These are phyloP conservation scores for Chrysotoxum bicinctum DNA, from an alignment of 2,888 invertebrate genomes.

Conservation along the genomic window DNA sequence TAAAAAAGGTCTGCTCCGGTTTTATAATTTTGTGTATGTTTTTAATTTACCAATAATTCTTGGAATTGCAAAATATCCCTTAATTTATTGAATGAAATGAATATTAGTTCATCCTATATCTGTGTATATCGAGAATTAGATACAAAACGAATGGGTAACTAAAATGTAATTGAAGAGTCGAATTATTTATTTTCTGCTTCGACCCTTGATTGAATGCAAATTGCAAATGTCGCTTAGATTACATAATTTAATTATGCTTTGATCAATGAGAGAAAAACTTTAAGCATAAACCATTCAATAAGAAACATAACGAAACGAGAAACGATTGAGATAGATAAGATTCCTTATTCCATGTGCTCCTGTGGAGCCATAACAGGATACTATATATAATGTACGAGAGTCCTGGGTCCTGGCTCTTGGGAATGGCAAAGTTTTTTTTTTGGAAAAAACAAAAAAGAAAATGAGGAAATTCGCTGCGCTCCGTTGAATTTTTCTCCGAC, in stretches of 20 bases:
- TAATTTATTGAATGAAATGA: not conserved
- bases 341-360: not conserved
- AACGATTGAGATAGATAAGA: slow-evolving; percentile 24
- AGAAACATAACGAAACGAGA: slow-evolving; percentile 48
- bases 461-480: slow-evolving; percentile 45
- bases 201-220: slow-evolving; percentile 61
- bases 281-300: slow-evolving; percentile 55
- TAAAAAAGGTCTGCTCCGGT: not conserved
- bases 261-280: slow-evolving; percentile 64
- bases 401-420: not conserved
- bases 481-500: slow-evolving; percentile 40
- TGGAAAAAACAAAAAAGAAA: not conserved
- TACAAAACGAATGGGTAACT: not conserved
- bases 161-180: slow-evolving; percentile 9
- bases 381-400: not conserved
- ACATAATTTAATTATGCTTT: slow-evolving; percentile 70
- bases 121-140: slow-evolving; percentile 1
- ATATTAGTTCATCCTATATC: not conserved
- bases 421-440: slow-evolving; percentile 25
- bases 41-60: slow-evolving; percentile 3
- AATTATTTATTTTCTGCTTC: slow-evolving; percentile 44
- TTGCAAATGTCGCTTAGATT: slow-evolving; percentile 66
- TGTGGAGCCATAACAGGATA: not conserved
- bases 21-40: not conserved
- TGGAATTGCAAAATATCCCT: not conserved